Evolutionary conservation across 2,888 invertebrate species (phyloP), one percentile per base, ranked within the genome.

Genomic region (Tuberolachnus salignus): DNA sequence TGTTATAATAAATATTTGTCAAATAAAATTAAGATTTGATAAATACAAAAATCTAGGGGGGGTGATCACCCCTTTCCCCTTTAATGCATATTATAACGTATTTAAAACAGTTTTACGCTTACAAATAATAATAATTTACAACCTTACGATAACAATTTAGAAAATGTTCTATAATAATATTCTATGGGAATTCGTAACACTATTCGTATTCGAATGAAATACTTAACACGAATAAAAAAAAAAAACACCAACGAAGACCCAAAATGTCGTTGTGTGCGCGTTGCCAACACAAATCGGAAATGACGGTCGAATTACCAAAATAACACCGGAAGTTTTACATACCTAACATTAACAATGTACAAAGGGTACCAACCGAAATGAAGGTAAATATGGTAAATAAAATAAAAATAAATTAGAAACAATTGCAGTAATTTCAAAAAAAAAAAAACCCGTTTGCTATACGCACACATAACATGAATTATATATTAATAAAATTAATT

Each of bases 291-390:
- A 23, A 21, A 71, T 59, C 44, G 26, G 59, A 71, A 71, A 71
- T 71, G 19, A 26, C 46, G 46, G 14, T 71, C n/a, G n/a, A 71
- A 71, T 59, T 59, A 59, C 71, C 23, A 70, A 6, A 46, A 6
- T 44, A 57, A 8, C 23, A 59, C 59, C 44, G 19, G n/a, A 71
- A 71, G n/a, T 59, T 21, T 55, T 55, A 44, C 6, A 34, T 34
- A 34, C 34, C 21, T 34, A 3, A 6, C 16, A 70, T 63, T 55
- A 57, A 70, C 70, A 55, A 34, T 67, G 55, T 6, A 51, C 14
- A 66, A 34, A 34, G 16, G 9, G 21, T 21, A 55, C n/a, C n/a
- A 55, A 55, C n/a, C n/a, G 19, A 55, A 55, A 8, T 55, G 19
- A 19, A 9, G 19, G 19, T 53, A 53, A 53, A 53, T 19, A n/a